Base-by-base conservation (phyloP, 2,888 invertebrate genomes). In the Nymphalis c-album region DNA sequence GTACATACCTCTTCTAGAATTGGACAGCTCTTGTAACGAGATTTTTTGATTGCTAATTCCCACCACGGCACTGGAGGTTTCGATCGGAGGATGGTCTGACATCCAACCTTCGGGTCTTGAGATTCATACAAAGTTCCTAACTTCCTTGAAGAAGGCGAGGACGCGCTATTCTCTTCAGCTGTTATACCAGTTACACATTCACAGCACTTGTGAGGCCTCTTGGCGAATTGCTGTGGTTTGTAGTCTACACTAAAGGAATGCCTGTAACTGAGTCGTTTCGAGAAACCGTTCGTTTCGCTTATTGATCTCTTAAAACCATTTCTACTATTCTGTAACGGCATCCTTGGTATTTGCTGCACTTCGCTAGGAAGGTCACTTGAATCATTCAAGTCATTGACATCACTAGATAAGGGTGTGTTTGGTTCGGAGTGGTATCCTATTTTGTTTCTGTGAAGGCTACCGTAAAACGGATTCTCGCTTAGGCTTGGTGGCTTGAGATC, bases 21-120 rank as follows among this genome's bases (percentile, higher is more conserved):
- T 59, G 97, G 97, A 84, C 97, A 97, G 78, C 96, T 97, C 78
- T 96, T 94, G 75, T 97, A 95, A 73, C 96, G 94, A 77, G 95
- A 95, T 74, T 96, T 95, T 76, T 95, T 94, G 61, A 96, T 96
- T 51, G 97, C 97, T 77, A 97, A 86, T 87, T 97, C 97, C 95
- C 96, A 97, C 97, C 97, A 97, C 0, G 97, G 97, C 71, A 97
- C 94, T 67, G 94, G 93, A 45, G 96, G 95, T 77, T 95, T 95
- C 67, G 94, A 92, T 47, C 95, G 87, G 60, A 95, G 85, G 50
- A 94, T 94, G 3, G 95, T 94, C 85, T 94, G 94, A 75, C 94
- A 94, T 47, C 95, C 95, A 69, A 95, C 93, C 85, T 95, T 94
- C n/a, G 94, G 93, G 81, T 95, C 95, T 81, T 94, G 90, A 68